Base-by-base conservation (phyloP, 2,888 invertebrate genomes). In the Arenicola marina region DNA sequence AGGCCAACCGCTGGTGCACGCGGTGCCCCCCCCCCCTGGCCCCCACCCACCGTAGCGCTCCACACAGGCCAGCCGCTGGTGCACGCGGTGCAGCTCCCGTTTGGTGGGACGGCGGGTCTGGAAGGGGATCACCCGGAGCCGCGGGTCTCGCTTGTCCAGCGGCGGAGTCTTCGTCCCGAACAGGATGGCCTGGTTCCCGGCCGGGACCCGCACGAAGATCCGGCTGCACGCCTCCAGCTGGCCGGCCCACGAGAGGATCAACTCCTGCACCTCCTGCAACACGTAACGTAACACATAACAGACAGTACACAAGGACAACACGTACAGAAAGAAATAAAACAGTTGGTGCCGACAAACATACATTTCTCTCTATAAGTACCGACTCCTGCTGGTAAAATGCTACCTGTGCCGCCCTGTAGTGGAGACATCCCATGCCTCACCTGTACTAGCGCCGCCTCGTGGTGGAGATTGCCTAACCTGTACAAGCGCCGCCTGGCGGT, bases 41-140 rank as follows among this genome's bases (percentile, higher is more conserved):
- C n/a, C n/a, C n/a, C 18, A 63, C 53, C 67, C 29, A 69, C 69
- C 67, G 59, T 68, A 56, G 44, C 53, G 56, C 24, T 63, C 45
- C 2, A 68, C 46, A 24, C 54, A 45, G 21, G 63, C 48, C 24
- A 93, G 84, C 51, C 90, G 85, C 56, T 87, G 87, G 71, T 91
- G 90, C 0, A 92, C 90, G 65, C 92, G 85, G 77, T 89, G 87
- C 1, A 92, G 88, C 85, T 94, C 93, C 57, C 88, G 89, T 73
- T 89, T 91, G 0, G 92, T 92, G 0, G 94, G 91, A 71, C 92
- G 87, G 71, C 90, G 86, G 0, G 93, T 93, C 0, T 91, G 89
- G 83, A 94, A 92, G 0, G 94, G 93, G 68, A 94, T 86, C 26
- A 74, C 68, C 44, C 79, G 57, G 18, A 82, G 73, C 32, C 81